phyloP scores from a whole-genome alignment of 2,113 vertebrate genomes.

The Peromyscus maniculatus region DNA sequence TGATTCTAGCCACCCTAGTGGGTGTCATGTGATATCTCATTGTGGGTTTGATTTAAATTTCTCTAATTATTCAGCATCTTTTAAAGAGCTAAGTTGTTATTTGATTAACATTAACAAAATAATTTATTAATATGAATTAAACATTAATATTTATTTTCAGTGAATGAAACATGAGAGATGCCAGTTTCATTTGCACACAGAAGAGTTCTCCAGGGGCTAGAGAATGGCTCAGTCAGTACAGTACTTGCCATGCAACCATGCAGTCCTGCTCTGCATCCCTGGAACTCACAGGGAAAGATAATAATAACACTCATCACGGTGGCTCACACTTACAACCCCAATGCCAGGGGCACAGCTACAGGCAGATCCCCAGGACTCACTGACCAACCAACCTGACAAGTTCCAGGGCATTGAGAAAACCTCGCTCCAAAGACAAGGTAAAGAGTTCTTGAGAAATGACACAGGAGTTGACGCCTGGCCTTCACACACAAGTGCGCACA shows the following conservation, averaged over 20 bases:
- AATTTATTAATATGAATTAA: slow-evolving; percentile 69
- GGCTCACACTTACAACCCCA: background rate
- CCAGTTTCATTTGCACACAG: slow-evolving; percentile 41
- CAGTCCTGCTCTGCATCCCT: background rate
- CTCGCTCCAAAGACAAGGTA: background rate
- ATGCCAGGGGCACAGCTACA: no score
- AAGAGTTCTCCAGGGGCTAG: background rate
- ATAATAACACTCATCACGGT: background rate
- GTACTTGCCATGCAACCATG: background rate
- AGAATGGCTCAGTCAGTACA: background rate
- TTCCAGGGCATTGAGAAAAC: background rate
- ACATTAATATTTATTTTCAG: slow-evolving; percentile 72
- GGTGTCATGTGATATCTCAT: slow-evolving; percentile 9
- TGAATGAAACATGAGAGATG: slow-evolving; percentile 54
- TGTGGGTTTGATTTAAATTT: slow-evolving; percentile 61
- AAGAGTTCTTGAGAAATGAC: background rate
- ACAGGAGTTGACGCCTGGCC: background rate
- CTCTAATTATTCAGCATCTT: slow-evolving; percentile 55
- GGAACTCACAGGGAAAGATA: background rate
- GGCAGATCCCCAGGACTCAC: background rate
- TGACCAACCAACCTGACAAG: background rate
- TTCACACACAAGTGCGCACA: background rate
- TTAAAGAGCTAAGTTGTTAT: slow-evolving; percentile 55
- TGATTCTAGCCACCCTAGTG: background rate
- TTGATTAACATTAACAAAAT: slow-evolving; percentile 64